A percentile compares a stretch with the other conserved stretches of the same genome.
These are phyloP conservation scores for Sternarchorhynchus goeldii DNA, from an alignment of 2,797 vertebrate genomes.

Conservation along the genomic window DNA sequence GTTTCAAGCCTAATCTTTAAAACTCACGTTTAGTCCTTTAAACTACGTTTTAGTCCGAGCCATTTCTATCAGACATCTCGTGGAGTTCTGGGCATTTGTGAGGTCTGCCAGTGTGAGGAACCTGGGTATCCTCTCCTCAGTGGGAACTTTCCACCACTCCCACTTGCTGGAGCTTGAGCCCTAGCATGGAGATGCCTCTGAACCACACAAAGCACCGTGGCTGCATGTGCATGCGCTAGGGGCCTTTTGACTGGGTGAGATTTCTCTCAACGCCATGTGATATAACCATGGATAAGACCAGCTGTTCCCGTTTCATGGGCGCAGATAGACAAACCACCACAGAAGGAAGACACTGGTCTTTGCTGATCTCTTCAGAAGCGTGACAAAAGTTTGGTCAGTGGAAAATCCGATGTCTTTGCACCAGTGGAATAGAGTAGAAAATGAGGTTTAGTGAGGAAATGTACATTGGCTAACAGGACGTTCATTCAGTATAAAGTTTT, in stretches of 20 bases:
- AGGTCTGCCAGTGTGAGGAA: background rate
- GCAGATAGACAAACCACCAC: constrained; percentile 26
- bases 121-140: background rate
- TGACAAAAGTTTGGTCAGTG: background rate
- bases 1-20: no score
- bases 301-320: background rate
- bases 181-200: background rate
- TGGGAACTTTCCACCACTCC: background rate
- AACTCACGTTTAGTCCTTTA: no score
- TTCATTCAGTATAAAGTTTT: background rate
- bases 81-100: no score
- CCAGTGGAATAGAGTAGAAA: no score
- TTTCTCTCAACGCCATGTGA: constrained; percentile 13
- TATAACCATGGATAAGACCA: background rate
- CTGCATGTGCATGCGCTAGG: background rate
- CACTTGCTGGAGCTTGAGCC: background rate
- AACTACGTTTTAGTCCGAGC: background rate
- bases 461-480: background rate
- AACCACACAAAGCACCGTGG: background rate
- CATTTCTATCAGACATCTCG: background rate
- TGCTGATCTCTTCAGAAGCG: background rate
- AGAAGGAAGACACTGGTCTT: background rate
- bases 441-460: background rate
- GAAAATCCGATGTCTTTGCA: background rate
- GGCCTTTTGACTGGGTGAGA: constrained; percentile 8